A percentile compares a stretch with the other conserved stretches of the same genome.
Conservation (phyloP, 2,888 invertebrate genomes). For the Drosophila gaucha region DNA sequence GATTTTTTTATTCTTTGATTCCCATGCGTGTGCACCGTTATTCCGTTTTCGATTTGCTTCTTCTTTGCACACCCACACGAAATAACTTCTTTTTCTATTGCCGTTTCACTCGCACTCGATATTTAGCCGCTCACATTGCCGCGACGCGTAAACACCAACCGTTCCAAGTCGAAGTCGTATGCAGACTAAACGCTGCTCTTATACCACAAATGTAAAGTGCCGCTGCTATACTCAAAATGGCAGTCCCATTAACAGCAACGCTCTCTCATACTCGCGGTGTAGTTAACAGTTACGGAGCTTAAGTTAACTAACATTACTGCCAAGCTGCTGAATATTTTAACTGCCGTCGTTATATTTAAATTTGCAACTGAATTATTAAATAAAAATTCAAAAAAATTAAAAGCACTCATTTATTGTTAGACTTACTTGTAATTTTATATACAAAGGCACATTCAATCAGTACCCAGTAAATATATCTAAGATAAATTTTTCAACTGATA, state of each 20-base stretch:
- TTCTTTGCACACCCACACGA: constrained; percentile 50
- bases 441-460: constrained; percentile 16
- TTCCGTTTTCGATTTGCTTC: constrained; percentile 42
- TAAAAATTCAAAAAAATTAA: background rate
- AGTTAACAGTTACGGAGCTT: background rate
- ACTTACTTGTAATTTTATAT: background rate
- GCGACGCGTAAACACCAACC: constrained; percentile 44
- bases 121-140: constrained; percentile 39
- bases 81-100: constrained; percentile 38
- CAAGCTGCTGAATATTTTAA: background rate
- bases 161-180: constrained; percentile 51
- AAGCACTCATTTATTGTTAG: background rate
- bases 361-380: background rate
- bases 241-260: background rate
- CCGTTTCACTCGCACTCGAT: constrained; percentile 59
- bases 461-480: constrained; percentile 1
- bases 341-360: background rate
- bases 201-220: constrained; percentile 17
- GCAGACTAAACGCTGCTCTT: constrained; percentile 51
- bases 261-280: constrained; percentile 19
- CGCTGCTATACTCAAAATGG: constrained; percentile 46
- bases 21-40: constrained; percentile 67
- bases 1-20: constrained; percentile 10
- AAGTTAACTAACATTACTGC: constrained; percentile 12
- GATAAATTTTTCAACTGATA: background rate